Percentiles rank a stretch among this genome's conserved stretches.
These are phyloP conservation scores for Canis aureus DNA, from an alignment of 2,113 vertebrate genomes.

Conservation along the genomic window DNA sequence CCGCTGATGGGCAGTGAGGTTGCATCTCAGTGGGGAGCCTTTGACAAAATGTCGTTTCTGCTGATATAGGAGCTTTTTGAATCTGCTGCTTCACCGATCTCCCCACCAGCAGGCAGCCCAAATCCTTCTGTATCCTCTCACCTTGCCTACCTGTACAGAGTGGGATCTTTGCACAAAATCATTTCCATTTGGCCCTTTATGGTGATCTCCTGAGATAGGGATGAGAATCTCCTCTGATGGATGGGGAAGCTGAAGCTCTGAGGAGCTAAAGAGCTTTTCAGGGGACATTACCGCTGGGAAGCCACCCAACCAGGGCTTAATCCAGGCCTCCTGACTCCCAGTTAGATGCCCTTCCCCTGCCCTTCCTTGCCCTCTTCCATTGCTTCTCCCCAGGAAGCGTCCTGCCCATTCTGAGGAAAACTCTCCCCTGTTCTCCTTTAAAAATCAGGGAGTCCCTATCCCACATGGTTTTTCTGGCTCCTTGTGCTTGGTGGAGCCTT, in stretches of 20 bases:
- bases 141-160: accelerated
- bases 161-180: not conserved
- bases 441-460: not conserved
- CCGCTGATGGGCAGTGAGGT: accelerated
- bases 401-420: not conserved
- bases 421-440: not conserved
- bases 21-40: not conserved
- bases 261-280: not conserved
- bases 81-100: not conserved
- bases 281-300: not conserved
- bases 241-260: not conserved
- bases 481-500: not conserved
- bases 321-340: not conserved
- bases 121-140: not conserved
- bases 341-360: not conserved
- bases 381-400: not conserved
- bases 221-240: not conserved
- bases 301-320: not conserved
- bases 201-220: not conserved
- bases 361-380: not conserved
- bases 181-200: not conserved
- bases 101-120: not conserved
- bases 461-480: not conserved
- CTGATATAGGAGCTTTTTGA: not conserved
- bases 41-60: not conserved